phyloP scores from a whole-genome alignment of 1,140 invertebrate genomes.

The Ephestia elutella region DNA sequence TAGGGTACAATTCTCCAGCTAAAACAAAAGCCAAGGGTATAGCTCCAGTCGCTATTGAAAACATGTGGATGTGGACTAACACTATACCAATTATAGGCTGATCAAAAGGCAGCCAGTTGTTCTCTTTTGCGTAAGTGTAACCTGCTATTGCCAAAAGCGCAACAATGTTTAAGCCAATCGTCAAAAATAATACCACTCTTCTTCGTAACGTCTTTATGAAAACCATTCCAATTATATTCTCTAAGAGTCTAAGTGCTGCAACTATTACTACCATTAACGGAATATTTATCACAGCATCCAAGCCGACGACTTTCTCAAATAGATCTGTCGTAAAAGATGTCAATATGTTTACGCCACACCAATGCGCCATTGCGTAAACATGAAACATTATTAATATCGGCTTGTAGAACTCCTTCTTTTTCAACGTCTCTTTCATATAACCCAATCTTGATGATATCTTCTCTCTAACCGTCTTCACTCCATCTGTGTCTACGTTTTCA shows the following conservation, averaged over 20 bases:
- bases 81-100: constrained; percentile 20
- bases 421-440: background rate
- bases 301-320: constrained; percentile 20
- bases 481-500: background rate
- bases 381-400: constrained; percentile 34
- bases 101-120: constrained; percentile 20
- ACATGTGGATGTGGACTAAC: constrained; percentile 26
- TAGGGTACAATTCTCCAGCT: constrained; percentile 32
- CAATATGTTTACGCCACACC: constrained; percentile 25
- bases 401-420: constrained; percentile 27
- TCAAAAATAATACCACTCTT: constrained; percentile 22
- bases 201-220: constrained; percentile 30
- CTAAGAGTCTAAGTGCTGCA: constrained; percentile 25
- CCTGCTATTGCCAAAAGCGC: constrained; percentile 17
- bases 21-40: constrained; percentile 28
- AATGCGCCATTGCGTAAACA: constrained; percentile 25
- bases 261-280: constrained; percentile 23
- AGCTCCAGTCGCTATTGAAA: constrained; percentile 27
- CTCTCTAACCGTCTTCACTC: background rate
- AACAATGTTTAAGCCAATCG: constrained; percentile 19
- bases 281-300: constrained; percentile 13
- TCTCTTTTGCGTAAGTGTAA: constrained; percentile 22
- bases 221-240: constrained; percentile 24
- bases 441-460: background rate
- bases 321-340: constrained; percentile 25